Conservation (phyloP, 2,113 vertebrate species). For the Triplophysa siluroides region DNA sequence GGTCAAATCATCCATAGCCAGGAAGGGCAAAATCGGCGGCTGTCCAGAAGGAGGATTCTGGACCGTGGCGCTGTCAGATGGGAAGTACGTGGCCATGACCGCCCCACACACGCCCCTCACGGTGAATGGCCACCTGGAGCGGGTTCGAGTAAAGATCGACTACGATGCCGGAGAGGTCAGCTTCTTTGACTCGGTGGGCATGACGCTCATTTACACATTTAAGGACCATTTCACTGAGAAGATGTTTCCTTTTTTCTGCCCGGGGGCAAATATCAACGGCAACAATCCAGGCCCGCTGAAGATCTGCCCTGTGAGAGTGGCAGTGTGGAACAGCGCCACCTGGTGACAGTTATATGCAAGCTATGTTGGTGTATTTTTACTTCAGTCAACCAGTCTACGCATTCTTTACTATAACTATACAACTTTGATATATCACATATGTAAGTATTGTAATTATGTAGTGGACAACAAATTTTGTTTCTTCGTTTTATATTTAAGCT, state of each 20-base stretch:
- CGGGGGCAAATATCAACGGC: slow-evolving; percentile 76
- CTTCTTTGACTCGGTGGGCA: slow-evolving; percentile 71
- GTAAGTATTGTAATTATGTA: too few species aligned
- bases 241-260: slow-evolving; percentile 79
- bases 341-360: slow-evolving; percentile 64
- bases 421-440: not conserved
- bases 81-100: slow-evolving; percentile 75
- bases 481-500: too few species aligned
- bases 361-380: not conserved
- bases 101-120: slow-evolving; percentile 65
- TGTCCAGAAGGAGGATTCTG: slow-evolving; percentile 76
- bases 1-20: slow-evolving; percentile 70
- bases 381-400: not conserved
- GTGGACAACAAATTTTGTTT: too few species aligned
- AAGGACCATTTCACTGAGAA: slow-evolving; percentile 69
- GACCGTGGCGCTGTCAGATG: slow-evolving; percentile 75
- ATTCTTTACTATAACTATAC: not conserved
- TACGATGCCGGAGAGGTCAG: slow-evolving; percentile 70
- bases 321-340: slow-evolving; percentile 74
- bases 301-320: slow-evolving; percentile 74
- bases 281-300: slow-evolving; percentile 74
- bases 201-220: slow-evolving; percentile 73
- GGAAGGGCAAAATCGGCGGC: slow-evolving; percentile 74
- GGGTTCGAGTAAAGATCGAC: slow-evolving; percentile 74
- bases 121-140: slow-evolving; percentile 57